A percentile compares a stretch with the other conserved stretches of the same genome.
These are phyloP conservation scores for Pristionchus arcanus DNA, from an alignment of 2,888 invertebrate genomes.

Conservation along the genomic window DNA sequence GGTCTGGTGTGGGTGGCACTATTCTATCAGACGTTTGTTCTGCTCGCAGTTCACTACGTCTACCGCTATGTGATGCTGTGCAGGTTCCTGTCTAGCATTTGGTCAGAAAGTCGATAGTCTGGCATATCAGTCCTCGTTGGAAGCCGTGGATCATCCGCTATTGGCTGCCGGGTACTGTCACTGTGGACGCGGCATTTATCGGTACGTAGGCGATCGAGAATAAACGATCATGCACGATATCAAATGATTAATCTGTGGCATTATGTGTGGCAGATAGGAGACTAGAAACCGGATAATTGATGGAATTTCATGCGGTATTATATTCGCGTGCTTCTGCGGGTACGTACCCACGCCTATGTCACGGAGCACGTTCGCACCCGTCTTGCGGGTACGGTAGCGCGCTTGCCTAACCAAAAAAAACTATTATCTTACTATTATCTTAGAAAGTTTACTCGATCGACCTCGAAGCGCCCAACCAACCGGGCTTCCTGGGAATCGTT, in stretches of 20 bases:
- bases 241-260: too few relatives aligned
- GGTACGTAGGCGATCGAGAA: too few relatives aligned
- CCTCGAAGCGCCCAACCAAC: background rate
- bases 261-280: too few relatives aligned
- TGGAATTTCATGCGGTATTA: background rate
- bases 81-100: background rate
- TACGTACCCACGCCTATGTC: background rate
- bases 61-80: slow-evolving; percentile 6
- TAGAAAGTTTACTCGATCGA: background rate
- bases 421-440: background rate
- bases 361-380: background rate
- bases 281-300: too few relatives aligned
- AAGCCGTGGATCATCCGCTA: too few relatives aligned
- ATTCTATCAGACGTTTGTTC: background rate
- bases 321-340: background rate
- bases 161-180: too few relatives aligned
- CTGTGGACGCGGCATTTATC: too few relatives aligned
- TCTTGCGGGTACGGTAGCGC: background rate
- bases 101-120: too few relatives aligned
- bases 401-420: too few relatives aligned
- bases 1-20: background rate
- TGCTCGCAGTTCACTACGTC: background rate
- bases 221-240: background rate
- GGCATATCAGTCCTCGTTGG: too few relatives aligned
- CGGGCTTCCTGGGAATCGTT: background rate